Evolutionary conservation across 2,113 vertebrate genomes (phyloP), one percentile per base, ranked within the genome.

Genomic region (Crotophaga sulcirostris): DNA sequence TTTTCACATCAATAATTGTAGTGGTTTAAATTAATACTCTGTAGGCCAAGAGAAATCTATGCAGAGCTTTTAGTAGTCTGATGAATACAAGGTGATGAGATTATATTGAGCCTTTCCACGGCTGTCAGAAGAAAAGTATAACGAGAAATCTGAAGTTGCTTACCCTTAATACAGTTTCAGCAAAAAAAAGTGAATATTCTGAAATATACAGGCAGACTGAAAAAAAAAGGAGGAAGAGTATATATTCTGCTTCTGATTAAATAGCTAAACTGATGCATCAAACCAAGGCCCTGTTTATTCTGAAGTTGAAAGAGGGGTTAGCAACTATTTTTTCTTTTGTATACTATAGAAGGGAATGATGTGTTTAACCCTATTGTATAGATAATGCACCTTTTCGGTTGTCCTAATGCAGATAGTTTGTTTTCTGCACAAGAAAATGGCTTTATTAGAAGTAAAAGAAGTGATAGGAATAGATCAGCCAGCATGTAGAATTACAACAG

Each of bases 61-160:
- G 66, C 34, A 92, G 82, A 89, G 76, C 55, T 93, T 94, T 93
- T 78, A 94, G 66, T 16, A 70, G n/a, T 28, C 85, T 42, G 74
- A 77, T 26, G 82, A 90, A 92, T 87, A 58, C 45, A 55, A 82
- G 55, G 49, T 76, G 92, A 93, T 94, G 83, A 93, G 86, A 86
- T 96, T 95, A 94, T 90, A 72, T 19, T 26, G 77, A 66, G 28
- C 58, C 70, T 82, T 96, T 87, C n/a, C 66, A 89, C 42, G 73
- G 73, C 47, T 97, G 79, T 89, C 83, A 83, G 20, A 64, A 87
- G 69, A 79, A 90, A 94, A 95, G 80, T 52, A 62, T 47, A 95
- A 96, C 15, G 23, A 82, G 77, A 95, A 94, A 84, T 58, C 52
- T 89, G 26, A 84, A 58, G 75, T 70, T 85, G 42, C 33, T 86